These are phyloP conservation scores for Limnephilus rhombicus DNA, from an alignment of 2,888 invertebrate species.

Conservation along the genomic window DNA sequence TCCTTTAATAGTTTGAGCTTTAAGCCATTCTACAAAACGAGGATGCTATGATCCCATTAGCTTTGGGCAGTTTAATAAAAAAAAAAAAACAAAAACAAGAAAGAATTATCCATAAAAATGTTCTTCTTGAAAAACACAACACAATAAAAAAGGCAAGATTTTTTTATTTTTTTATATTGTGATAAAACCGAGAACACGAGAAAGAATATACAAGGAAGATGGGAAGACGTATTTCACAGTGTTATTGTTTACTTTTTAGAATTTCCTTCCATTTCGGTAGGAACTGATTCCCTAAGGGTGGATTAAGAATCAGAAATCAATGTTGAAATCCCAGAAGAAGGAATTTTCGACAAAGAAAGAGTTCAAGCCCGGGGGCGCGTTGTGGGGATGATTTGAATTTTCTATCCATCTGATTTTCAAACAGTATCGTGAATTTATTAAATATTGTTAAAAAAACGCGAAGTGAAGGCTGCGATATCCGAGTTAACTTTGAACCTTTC, in stretches of 20 bases:
- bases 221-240: conserved; percentile 17
- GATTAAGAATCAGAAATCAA: conserved; percentile 26
- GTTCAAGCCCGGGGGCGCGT: background rate
- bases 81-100: background rate
- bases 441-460: background rate
- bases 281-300: conserved; percentile 11
- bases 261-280: background rate
- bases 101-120: background rate
- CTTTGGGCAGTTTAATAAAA: background rate
- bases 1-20: background rate
- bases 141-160: background rate
- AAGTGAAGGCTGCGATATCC: background rate
- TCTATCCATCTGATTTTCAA: background rate
- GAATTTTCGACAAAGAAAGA: conserved; percentile 7
- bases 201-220: conserved; percentile 22
- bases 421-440: background rate
- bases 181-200: background rate
- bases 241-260: conserved; percentile 30
- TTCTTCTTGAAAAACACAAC: background rate
- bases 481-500: background rate
- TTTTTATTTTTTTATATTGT: background rate
- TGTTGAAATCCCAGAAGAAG: conserved; percentile 12
- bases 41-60: background rate
- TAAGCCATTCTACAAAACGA: background rate
- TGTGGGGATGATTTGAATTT: background rate